Evolutionary conservation across 2,888 invertebrate species (phyloP).

Genomic region (Globia sparganii): DNA sequence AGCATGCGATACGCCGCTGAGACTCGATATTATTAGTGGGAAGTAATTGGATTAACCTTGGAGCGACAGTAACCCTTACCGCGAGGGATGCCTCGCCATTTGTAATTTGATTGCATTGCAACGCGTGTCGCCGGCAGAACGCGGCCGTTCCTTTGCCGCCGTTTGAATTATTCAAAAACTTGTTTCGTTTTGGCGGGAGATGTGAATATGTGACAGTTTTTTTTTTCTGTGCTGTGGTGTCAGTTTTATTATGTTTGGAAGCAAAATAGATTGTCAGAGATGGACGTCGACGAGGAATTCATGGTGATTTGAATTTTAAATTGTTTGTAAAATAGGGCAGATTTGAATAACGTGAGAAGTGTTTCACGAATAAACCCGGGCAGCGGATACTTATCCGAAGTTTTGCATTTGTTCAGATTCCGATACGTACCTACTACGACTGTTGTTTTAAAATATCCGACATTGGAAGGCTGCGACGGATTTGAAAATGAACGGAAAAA

Average conservation of each 20-base stretch:
- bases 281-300: conserved; percentile 86
- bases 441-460: conserved; percentile 43
- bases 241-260: conserved; percentile 89
- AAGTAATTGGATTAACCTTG: conserved; percentile 89
- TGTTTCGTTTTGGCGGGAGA: conserved; percentile 48
- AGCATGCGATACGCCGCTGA: conserved; percentile 67
- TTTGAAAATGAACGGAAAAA: conserved; percentile 3
- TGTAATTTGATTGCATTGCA: conserved; percentile 79
- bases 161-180: conserved; percentile 47
- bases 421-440: conserved; percentile 2
- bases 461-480: neutral
- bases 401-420: conserved; percentile 43
- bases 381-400: conserved; percentile 37
- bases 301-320: conserved; percentile 65
- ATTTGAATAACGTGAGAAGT: neutral
- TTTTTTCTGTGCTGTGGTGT: conserved; percentile 27
- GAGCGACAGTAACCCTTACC: conserved; percentile 84
- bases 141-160: conserved; percentile 41
- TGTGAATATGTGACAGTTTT: conserved; percentile 51
- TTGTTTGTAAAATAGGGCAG: conserved; percentile 1
- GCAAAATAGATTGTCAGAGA: conserved; percentile 90
- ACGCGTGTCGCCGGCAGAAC: conserved; percentile 71
- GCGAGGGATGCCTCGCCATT: conserved; percentile 78
- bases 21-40: conserved; percentile 78
- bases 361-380: conserved; percentile 7